These are phyloP conservation scores for Zaprionus tsacasi DNA, from an alignment of 1,140 invertebrate species.

Conservation along the genomic window DNA sequence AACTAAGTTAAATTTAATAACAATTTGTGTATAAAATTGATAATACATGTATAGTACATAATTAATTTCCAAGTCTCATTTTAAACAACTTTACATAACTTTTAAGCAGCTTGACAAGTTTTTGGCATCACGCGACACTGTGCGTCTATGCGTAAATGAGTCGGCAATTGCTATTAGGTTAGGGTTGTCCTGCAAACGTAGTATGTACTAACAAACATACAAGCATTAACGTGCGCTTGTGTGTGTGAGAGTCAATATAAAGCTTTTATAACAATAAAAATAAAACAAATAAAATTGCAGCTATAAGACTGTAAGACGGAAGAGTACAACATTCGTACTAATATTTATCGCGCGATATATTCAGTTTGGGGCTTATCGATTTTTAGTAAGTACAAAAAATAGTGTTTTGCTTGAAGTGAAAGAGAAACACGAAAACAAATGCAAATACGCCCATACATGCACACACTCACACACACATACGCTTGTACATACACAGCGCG, in stretches of 20 bases:
- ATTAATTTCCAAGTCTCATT: background rate
- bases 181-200: constrained; percentile 56
- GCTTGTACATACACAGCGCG: constrained; percentile 7
- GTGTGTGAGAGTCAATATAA: constrained; percentile 19
- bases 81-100: no score
- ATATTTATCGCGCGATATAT: constrained; percentile 26
- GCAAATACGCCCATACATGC: constrained; percentile 16
- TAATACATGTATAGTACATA: no score
- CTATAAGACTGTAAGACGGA: background rate
- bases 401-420: constrained; percentile 60
- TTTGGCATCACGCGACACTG: constrained; percentile 8
- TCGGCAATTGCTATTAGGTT: constrained; percentile 73
- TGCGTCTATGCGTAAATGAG: constrained; percentile 46
- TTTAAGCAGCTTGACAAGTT: background rate
- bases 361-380: constrained; percentile 63
- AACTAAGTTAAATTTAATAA: no score
- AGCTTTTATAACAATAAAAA: background rate
- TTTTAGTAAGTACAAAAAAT: constrained; percentile 66
- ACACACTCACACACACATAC: background rate
- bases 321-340: constrained; percentile 1
- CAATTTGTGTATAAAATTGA: no score
- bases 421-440: constrained; percentile 28
- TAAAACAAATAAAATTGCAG: background rate
- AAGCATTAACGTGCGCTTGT: background rate
- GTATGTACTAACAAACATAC: background rate